Evolutionary conservation across 2,888 invertebrate species (phyloP).

Genomic region (Tetrapedia diversipes): DNA sequence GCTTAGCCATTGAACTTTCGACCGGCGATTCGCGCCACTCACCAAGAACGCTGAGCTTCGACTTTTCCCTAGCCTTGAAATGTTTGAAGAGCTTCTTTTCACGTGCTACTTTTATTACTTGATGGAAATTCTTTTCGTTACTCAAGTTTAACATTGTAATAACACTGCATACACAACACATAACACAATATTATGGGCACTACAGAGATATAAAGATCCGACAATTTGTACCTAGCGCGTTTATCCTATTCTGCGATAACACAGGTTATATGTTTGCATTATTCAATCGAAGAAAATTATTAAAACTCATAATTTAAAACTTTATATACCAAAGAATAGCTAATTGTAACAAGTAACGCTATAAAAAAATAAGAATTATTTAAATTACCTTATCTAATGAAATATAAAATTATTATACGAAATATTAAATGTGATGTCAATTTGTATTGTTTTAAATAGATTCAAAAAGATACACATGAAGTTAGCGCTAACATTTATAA

Average conservation of each 20-base stretch:
- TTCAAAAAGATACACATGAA: conserved; percentile 36
- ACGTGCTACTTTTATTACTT: not conserved
- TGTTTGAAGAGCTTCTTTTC: not conserved
- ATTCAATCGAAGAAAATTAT: not conserved
- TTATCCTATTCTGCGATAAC: conserved; percentile 17
- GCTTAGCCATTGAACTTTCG: conserved; percentile 50
- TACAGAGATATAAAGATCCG: not conserved
- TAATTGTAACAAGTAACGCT: not conserved
- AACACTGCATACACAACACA: not conserved
- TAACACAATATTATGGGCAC: not conserved
- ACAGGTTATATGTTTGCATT: conserved; percentile 16
- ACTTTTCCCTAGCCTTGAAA: conserved; percentile 46
- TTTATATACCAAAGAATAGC: not conserved
- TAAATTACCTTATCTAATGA: not conserved
- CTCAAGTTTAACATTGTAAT: not conserved
- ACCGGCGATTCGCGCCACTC: conserved; percentile 56
- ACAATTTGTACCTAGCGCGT: not conserved
- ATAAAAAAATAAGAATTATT: not conserved
- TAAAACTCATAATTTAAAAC: not conserved
- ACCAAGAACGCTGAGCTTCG: conserved; percentile 16
- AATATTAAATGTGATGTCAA: not conserved
- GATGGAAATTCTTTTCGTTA: not conserved
- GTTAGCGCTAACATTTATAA: conserved; percentile 23
- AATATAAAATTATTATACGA: conserved; percentile 8
- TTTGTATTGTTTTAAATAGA: not conserved